Conservation (phyloP, 2,888 invertebrate species). For the Acrobasis consociella region DNA sequence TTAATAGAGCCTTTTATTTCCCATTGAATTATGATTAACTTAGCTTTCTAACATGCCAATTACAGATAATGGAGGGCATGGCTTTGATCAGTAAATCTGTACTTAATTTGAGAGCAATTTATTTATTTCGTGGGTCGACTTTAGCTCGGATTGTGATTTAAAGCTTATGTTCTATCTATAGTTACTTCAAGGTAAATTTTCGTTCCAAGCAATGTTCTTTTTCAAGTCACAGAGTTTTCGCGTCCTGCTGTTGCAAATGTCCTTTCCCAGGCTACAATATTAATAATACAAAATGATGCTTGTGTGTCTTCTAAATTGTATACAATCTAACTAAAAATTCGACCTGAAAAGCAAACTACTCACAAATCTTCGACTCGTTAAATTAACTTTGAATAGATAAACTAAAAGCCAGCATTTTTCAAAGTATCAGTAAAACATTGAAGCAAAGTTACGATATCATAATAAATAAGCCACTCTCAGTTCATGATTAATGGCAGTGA, state of each 20-base stretch:
- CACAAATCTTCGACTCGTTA: not conserved
- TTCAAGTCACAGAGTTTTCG: no score
- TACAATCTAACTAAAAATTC: no score
- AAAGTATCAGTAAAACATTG: slow-evolving; percentile 2
- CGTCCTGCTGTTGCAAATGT: no score
- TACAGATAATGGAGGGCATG: not conserved
- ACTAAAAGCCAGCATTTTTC: not conserved
- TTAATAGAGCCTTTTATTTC: slow-evolving; percentile 3
- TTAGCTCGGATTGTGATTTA: no score
- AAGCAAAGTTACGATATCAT: slow-evolving; percentile 13
- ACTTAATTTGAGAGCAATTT: not conserved
- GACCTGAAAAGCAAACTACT: no score
- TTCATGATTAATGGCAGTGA: slow-evolving; percentile 20
- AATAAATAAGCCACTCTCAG: slow-evolving; percentile 7
- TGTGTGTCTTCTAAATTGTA: no score
- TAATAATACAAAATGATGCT: no score
- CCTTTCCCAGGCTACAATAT: no score
- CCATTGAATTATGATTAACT: slow-evolving; percentile 8
- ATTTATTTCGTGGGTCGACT: no score
- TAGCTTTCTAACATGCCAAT: not conserved
- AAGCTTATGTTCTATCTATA: no score
- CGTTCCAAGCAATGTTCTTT: no score
- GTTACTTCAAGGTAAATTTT: no score
- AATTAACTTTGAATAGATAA: not conserved
- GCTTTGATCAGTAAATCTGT: not conserved